A percentile compares a stretch with the other conserved stretches of the same genome.
phyloP scores from a whole-genome alignment of 2,888 invertebrate species.

The Archips crataeganus region DNA sequence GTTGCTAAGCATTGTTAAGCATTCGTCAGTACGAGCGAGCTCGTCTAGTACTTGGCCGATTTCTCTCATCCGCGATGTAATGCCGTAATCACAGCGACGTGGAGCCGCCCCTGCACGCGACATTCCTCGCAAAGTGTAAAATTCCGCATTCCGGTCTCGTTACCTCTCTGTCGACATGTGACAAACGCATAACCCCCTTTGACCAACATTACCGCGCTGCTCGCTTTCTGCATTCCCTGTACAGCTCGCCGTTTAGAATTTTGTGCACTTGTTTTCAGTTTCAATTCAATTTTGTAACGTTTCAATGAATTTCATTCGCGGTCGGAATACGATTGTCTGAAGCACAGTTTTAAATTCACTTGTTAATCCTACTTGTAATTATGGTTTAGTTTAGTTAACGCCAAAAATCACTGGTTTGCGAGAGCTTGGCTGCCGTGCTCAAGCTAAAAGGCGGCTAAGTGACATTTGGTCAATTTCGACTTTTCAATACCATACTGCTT shows the following conservation, averaged over 20 bases:
- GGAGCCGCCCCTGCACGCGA: background rate
- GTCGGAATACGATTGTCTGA: background rate
- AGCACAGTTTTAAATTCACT: too few relatives aligned
- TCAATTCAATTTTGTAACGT: background rate
- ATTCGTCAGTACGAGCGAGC: too few relatives aligned
- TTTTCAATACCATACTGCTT: too few relatives aligned
- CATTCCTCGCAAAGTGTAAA: slow-evolving; percentile 8
- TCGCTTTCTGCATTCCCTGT: background rate
- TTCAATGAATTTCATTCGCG: background rate
- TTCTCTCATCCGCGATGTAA: background rate
- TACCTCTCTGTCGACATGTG: slow-evolving; percentile 16
- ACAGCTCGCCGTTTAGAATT: background rate
- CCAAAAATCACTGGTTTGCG: too few relatives aligned
- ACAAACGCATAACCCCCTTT: slow-evolving; percentile 36
- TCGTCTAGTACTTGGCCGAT: too few relatives aligned
- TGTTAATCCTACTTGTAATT: too few relatives aligned
- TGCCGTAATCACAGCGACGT: background rate
- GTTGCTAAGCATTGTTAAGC: too few relatives aligned
- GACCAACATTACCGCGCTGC: background rate
- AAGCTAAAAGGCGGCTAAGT: too few relatives aligned
- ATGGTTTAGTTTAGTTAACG: too few relatives aligned
- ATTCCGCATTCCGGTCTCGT: slow-evolving; percentile 3
- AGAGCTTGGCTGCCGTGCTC: too few relatives aligned
- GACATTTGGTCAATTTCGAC: too few relatives aligned
- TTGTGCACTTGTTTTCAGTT: background rate